Base-by-base conservation (phyloP, 1,140 invertebrate genomes). In the Drosophila punjabiensis region DNA sequence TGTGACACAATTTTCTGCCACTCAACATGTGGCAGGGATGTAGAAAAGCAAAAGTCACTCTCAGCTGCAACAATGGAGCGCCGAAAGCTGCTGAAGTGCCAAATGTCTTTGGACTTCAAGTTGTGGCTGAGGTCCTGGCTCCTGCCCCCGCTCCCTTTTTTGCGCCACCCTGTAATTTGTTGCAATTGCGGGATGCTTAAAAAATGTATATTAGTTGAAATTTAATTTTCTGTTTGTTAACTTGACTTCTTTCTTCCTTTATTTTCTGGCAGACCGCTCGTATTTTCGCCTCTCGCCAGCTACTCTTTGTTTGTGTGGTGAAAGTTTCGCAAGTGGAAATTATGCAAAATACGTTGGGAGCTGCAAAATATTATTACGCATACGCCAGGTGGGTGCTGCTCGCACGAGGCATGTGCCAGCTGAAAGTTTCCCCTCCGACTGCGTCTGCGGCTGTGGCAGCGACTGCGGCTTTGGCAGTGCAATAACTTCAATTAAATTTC, bases 271-370 rank as follows among this genome's bases (percentile, higher is more conserved):
- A 18, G 53, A 50, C 52, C 45, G n/a, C 20, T 61, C 53, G 32
- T 37, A 67, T 56, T 70, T 76, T 67, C 58, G 32, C 45, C 64
- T 53, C 28, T 52, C 53, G 45, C 35, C 60, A 62, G 63, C 48
- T 53, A 16, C 43, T 24, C 71, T 74, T 77, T 84, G 85, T 89
- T 87, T 88, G 80, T 73, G 65, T 65, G 63, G 73, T 55, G 52
- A 65, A 89, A 88, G 87, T 80, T 90, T 85, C 63, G 73, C 77
- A 82, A 85, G 82, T 90, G 83, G 79, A 85, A 89, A 89, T 89
- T 89, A 89, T 89, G 85, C 85, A 90, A 88, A 89, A 85, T 66
- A 78, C 86, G 63, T 79, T 37, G 77, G 53, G 60, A 73, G 67
- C 76, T 56, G 67, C 67, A 79, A 79, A 85, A 85, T 86, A 85